These are phyloP conservation scores for Arizona elegans DNA, from an alignment of 2,113 vertebrate genomes.

Conservation along the genomic window DNA sequence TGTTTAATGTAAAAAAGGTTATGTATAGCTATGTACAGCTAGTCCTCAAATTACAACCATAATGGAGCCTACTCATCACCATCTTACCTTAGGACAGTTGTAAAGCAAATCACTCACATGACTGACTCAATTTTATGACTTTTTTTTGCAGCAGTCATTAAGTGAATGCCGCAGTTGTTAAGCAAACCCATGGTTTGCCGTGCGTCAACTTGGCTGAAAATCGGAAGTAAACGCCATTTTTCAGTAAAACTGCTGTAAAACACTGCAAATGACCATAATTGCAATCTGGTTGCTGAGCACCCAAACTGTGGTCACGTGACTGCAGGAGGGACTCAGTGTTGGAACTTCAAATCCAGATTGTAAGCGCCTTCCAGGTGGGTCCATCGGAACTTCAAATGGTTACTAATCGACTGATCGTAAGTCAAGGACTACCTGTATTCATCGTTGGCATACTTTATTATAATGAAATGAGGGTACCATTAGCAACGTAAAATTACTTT, in stretches of 20 bases:
- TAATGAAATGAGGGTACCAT: not conserved
- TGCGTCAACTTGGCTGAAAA: not conserved
- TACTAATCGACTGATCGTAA: not conserved
- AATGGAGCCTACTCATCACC: not conserved
- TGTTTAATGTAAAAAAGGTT: not conserved
- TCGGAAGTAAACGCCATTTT: not conserved
- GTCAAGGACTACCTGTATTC: not conserved
- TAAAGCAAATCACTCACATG: not conserved
- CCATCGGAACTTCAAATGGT: not conserved
- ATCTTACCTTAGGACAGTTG: not conserved
- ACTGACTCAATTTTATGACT: not conserved
- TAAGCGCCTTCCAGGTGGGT: not conserved
- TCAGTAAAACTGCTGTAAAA: not conserved
- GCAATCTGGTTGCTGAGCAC: not conserved
- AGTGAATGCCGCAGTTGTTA: not conserved
- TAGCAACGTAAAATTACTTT: not conserved
- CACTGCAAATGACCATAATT: not conserved
- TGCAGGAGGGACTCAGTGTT: not conserved
- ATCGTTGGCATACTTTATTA: not conserved
- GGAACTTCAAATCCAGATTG: not conserved
- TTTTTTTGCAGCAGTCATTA: not conserved
- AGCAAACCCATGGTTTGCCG: not conserved
- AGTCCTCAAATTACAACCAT: not conserved
- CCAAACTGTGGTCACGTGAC: not conserved
- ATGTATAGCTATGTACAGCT: not conserved